Evolutionary conservation across 1,140 invertebrate species (phyloP), one percentile per base, ranked within the genome.

Genomic region (Hypsibius dujardini): DNA sequence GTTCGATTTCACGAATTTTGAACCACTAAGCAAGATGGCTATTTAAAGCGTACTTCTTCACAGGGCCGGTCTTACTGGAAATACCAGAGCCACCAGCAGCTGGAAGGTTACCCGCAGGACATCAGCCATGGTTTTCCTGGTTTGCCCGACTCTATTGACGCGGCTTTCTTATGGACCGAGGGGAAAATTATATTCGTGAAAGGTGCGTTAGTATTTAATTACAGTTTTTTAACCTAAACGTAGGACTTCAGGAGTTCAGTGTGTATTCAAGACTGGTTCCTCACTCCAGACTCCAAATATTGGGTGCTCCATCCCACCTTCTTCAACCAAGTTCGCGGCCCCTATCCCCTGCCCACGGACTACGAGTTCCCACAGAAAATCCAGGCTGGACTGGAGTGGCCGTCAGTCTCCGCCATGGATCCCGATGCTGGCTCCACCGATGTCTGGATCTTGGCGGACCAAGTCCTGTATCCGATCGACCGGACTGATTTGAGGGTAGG

Each of bases 301-400:
- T 67, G 62, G 62, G 42, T 42, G 7, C 62, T 67, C 7, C 62
- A 67, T 67, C 62, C 62, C 3, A 14, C 62, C 7, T 3, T 14
- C 62, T 67, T 67, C 62, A 67, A 67, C 42, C 62, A 67, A 42
- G 62, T 67, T 42, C 62, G 62, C 62, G 62, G 62, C 7, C 62
- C 62, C 3, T 42, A 14, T 42, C 62, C 62, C 7, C 42, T 67
- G 42, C 62, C 3, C 7, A 7, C 7, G 3, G 62, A 67, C 12
- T 3, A 14, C 3, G 62, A 42, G 7, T 67, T 67, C 45, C 62
- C 62, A 42, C 3, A 3, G 42, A 7, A 42, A 3, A 7, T 67
- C 3, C 7, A 67, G 42, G 62, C 62, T 7, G 62, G 7, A 3
- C 42, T 67, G 62, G 62, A 67, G 42, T 67, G 62, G 62, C 62